Evolutionary conservation across 2,113 vertebrate species (phyloP).

Genomic region (Todiramphus chloris): DNA sequence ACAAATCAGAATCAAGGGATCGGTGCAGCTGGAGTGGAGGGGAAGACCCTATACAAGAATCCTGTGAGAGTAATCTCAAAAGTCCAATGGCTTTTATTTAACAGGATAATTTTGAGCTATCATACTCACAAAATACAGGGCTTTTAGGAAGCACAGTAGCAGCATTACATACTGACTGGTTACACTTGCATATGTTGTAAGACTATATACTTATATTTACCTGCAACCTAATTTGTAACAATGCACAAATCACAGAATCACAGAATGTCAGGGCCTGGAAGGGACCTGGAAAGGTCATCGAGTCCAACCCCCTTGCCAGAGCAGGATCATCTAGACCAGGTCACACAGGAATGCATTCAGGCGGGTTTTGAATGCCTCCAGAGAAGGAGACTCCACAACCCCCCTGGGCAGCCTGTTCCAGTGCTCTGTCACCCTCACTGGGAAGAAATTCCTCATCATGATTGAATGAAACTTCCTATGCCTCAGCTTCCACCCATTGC

Average conservation of each 20-base stretch:
- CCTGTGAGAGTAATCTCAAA: background rate
- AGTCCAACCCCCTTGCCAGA: too few species aligned
- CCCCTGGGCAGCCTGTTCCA: too few species aligned
- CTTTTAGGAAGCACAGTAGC: background rate
- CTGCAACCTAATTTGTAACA: background rate
- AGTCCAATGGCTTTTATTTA: background rate
- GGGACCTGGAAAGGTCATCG: too few species aligned
- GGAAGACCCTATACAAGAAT: background rate
- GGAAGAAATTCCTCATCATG: too few species aligned
- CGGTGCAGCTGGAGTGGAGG: background rate
- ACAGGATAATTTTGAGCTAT: background rate
- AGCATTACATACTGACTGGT: background rate
- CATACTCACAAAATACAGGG: background rate
- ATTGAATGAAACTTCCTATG: too few species aligned
- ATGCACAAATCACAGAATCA: background rate
- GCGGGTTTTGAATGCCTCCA: too few species aligned
- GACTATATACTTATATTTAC: background rate
- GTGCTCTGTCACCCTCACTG: too few species aligned
- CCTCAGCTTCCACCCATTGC: too few species aligned
- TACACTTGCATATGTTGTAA: background rate
- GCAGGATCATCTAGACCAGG: too few species aligned
- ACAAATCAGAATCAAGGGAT: background rate
- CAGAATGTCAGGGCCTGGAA: too few species aligned
- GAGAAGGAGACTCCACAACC: too few species aligned
- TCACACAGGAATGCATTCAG: too few species aligned